Percentiles rank a stretch among this genome's conserved stretches.
Conservation (phyloP, 2,888 invertebrate genomes). For the Hypomecis punctinalis region DNA sequence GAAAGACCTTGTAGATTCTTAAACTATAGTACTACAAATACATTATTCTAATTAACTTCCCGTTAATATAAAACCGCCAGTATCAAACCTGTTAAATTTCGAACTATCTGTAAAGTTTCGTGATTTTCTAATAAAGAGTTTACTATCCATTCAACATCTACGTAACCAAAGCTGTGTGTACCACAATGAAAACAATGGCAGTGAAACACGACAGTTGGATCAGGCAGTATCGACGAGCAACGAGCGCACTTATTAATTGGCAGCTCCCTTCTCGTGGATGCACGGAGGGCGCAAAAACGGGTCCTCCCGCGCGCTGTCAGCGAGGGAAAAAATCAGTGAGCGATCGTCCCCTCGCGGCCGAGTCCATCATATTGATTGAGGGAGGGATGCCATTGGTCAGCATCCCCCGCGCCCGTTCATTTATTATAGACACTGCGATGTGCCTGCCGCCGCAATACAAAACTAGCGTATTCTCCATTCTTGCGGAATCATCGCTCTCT, state of each 20-base stretch:
- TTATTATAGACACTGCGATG: conserved; percentile 84
- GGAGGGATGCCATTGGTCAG: conserved; percentile 85
- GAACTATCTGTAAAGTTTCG: no score
- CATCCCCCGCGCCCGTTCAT: conserved; percentile 84
- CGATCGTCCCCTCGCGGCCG: conserved; percentile 85
- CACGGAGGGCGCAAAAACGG: conserved; percentile 81
- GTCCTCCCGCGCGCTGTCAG: conserved; percentile 83
- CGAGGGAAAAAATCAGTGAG: conserved; percentile 86
- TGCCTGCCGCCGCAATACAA: conserved; percentile 57
- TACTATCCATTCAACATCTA: not conserved
- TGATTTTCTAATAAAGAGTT: no score
- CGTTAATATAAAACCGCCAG: no score
- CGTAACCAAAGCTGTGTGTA: not conserved
- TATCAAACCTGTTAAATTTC: no score
- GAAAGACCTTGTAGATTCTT: no score
- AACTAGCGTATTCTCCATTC: conserved; percentile 52
- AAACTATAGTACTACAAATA: no score
- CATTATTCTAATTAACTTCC: no score
- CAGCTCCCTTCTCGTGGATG: conserved; percentile 74
- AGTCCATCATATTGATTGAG: conserved; percentile 87
- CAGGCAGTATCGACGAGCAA: conserved; percentile 53
- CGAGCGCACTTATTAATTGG: conserved; percentile 81
- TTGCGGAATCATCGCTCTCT: conserved; percentile 52
- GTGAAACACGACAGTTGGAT: conserved; percentile 22
- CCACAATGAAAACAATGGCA: conserved; percentile 17